Evolutionary conservation across 2,888 invertebrate genomes (phyloP), one percentile per base, ranked within the genome.

Genomic region (Thymelicus lineola): DNA sequence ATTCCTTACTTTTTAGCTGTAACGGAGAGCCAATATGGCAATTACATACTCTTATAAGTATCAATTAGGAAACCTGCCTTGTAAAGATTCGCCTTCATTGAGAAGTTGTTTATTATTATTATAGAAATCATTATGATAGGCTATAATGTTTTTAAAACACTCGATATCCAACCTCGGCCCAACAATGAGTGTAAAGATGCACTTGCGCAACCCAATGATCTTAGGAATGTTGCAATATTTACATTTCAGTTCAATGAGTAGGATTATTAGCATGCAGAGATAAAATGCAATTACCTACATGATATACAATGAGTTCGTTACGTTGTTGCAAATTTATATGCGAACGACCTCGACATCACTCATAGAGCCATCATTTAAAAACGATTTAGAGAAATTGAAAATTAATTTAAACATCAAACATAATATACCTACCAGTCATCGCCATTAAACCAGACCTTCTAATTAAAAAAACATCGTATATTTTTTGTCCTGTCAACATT

Each of bases 31-130:
- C 28, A 28, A 28, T 28, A 3, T 28, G 28, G 1, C 28, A 28
- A 28, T 28, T 28, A 28, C 28, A 28, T 28, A 28, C 28, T 28
- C 28, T 28, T 28, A 28, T 28, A 28, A 28, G 1, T 28, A 28
- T 28, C 28, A 28, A 28, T 28, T 28, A 28, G 28, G 28, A 28
- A 28, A 28, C 28, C 28, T 28, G 28, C 28, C 28, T 28, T 28
- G 28, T 28, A 28, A 28, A 28, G 53, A 53, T 53, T 10, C 7
- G 79, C 85, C 86, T 86, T 82, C 81, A 71, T 58, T 50, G 75
- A 28, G 28, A 73, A 68, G 72, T 76, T 81, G 28, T 75, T 77
- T 80, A 79, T 78, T 79, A 81, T 80, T 77, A 77, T 77, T 76
- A 79, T 78, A 20, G 17, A 17, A 79, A 63, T 63, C 17, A 46